phyloP scores from a whole-genome alignment of 2,113 vertebrate species.

The Ceyx cyanopectus region DNA sequence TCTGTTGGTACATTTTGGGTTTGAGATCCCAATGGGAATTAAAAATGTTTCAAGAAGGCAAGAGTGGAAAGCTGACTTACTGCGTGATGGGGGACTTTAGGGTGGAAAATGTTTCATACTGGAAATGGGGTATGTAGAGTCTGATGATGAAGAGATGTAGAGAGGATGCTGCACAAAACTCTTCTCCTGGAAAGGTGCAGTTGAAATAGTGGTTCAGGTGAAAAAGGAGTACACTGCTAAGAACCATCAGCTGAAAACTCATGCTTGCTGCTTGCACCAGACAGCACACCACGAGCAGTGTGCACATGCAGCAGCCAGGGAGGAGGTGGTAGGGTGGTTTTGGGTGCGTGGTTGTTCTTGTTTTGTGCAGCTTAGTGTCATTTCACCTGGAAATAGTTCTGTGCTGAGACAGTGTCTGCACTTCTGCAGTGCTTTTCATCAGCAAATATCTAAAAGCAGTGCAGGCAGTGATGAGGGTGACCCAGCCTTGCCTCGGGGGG shows the following conservation, averaged over 20 bases:
- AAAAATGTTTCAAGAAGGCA: background rate
- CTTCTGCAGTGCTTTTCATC: background rate
- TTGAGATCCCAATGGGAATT: background rate
- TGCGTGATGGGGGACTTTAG: background rate
- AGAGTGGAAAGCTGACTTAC: background rate
- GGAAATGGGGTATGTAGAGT: background rate
- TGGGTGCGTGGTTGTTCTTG: background rate
- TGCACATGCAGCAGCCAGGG: too few species aligned
- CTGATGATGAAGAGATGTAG: background rate
- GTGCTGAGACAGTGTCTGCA: background rate
- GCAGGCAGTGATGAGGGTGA: background rate
- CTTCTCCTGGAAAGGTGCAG: background rate
- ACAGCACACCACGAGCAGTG: accelerated
- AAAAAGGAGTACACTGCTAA: background rate
- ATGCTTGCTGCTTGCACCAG: background rate
- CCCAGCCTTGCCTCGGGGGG: background rate
- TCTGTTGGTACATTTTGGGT: background rate
- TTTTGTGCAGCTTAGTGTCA: background rate
- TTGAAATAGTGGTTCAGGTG: background rate
- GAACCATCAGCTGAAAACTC: background rate
- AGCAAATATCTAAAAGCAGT: background rate
- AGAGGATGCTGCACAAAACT: background rate
- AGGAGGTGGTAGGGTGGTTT: background rate
- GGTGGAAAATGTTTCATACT: background rate
- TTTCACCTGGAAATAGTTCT: background rate